A percentile compares a stretch with the other conserved stretches of the same genome.
These are phyloP conservation scores for Drosophila acutilabella DNA, from an alignment of 2,888 invertebrate species.

Conservation along the genomic window DNA sequence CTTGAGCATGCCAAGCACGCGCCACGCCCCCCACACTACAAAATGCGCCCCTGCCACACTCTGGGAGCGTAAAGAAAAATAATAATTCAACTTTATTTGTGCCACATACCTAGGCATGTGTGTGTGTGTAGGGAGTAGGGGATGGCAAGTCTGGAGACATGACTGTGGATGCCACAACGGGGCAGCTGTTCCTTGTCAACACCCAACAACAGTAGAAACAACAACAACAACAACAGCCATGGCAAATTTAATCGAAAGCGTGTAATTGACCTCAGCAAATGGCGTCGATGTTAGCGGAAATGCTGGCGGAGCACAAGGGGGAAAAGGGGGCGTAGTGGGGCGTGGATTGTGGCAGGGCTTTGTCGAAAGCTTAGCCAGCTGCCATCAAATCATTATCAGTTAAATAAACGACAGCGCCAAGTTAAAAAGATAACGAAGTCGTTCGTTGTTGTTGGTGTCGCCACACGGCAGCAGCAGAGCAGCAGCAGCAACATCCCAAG, in stretches of 20 bases:
- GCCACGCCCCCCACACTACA: slow-evolving; percentile 48
- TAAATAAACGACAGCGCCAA: slow-evolving; percentile 80
- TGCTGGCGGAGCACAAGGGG: not conserved
- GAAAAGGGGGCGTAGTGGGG: not conserved
- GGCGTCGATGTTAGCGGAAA: slow-evolving; percentile 57
- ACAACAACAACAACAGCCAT: slow-evolving; percentile 49
- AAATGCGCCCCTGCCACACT: slow-evolving; percentile 8
- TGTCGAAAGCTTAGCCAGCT: slow-evolving; percentile 79
- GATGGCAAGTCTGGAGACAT: slow-evolving; percentile 19
- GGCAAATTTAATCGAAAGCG: slow-evolving; percentile 79
- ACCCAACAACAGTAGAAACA: slow-evolving; percentile 42
- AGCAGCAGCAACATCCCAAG: slow-evolving; percentile 19
- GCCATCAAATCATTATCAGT: slow-evolving; percentile 79
- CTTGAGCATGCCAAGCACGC: slow-evolving; percentile 75
- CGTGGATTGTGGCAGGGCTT: slow-evolving; percentile 55
- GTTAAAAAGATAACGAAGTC: slow-evolving; percentile 80
- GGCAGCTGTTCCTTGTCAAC: slow-evolving; percentile 78
- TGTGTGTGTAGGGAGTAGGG: slow-evolving; percentile 14
- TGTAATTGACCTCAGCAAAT: slow-evolving; percentile 79
- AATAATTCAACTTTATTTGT: slow-evolving; percentile 79
- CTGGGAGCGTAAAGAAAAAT: slow-evolving; percentile 71
- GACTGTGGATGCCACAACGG: slow-evolving; percentile 41
- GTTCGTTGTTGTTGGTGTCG: slow-evolving; percentile 40
- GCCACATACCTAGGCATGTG: slow-evolving; percentile 70
- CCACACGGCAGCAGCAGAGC: slow-evolving; percentile 43